Evolutionary conservation across 2,888 invertebrate genomes (phyloP), one percentile per base, ranked within the genome.

Genomic region (Lasioglossum marginatum): DNA sequence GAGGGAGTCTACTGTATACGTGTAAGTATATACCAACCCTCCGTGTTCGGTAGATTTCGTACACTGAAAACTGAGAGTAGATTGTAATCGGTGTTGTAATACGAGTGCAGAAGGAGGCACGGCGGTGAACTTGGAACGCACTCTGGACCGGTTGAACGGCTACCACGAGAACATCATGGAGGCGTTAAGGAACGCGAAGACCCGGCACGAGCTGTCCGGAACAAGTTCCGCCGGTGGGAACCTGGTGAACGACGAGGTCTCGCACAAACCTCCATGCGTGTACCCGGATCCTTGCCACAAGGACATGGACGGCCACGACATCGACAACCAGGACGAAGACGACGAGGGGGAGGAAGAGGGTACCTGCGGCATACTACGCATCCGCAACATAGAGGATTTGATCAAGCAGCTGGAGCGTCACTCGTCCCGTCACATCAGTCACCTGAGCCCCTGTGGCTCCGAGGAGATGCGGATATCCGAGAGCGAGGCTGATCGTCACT

Each of bases 101-200:
- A 82, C 31, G 90, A 88, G 85, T 75, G 95, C 96, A 92, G 94
- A 95, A 79, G 96, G 96, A 80, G 96, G 96, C 0, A 96, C 97
- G 31, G 97, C 97, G 86, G 97, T 97, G 2, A 98, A 98, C 92
- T 97, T 98, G 95, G 98, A 98, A 94, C 96, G 98, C 92, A 98
- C 98, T 75, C 96, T 98, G n/a, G 98, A 98, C 96, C 98, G 97
- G 85, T 96, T 98, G 70, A 98, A 98, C 94, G 98, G 98, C 68
- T 99, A 99, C 95, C 98, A 98, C 95, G 98, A 98, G 93, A 98
- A 98, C 94, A 98, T 99, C 92, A 96, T 99, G 91, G 98, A 98
- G 95, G 98, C 98, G n/a, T 95, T 99, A 92, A 97, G 98, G 91
- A 97, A 97, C 90, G 98, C 98, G 19, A 98, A 98, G 40, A 96